These are phyloP conservation scores for Corapipo altera DNA, from an alignment of 2,113 vertebrate genomes.

Conservation along the genomic window DNA sequence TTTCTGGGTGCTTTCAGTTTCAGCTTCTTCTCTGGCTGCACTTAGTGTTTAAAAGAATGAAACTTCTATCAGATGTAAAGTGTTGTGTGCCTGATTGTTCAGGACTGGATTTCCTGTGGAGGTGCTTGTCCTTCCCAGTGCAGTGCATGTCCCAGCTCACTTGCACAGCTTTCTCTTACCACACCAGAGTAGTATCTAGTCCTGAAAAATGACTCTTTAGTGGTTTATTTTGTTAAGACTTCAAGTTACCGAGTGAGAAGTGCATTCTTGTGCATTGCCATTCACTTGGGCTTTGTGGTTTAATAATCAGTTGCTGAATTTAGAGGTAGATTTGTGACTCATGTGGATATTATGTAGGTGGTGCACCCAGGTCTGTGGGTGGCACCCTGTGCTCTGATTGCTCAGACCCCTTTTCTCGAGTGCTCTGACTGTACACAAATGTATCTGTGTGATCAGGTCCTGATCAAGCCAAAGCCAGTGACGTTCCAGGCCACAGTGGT, in stretches of 20 bases:
- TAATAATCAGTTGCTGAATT: neutral
- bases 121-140: neutral
- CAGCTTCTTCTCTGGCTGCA: neutral
- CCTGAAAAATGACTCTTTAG: neutral
- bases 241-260: neutral
- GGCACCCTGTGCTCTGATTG: neutral
- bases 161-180: neutral
- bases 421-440: neutral
- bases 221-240: neutral
- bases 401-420: neutral
- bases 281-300: neutral
- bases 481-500: constrained; percentile 92
- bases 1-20: neutral
- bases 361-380: neutral
- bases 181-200: neutral
- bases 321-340: neutral
- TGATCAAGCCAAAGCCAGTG: constrained; percentile 98
- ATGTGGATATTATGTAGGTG: neutral
- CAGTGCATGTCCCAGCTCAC: constrained; percentile 23
- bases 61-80: neutral
- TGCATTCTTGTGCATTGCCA: neutral
- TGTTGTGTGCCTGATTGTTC: neutral
- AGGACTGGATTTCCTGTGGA: neutral
- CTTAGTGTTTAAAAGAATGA: neutral
- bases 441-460: constrained; percentile 80